A percentile compares a stretch with the other conserved stretches of the same genome.
phyloP scores from a whole-genome alignment of 2,888 invertebrate genomes.

The Scelioninae gen. 1 region DNA sequence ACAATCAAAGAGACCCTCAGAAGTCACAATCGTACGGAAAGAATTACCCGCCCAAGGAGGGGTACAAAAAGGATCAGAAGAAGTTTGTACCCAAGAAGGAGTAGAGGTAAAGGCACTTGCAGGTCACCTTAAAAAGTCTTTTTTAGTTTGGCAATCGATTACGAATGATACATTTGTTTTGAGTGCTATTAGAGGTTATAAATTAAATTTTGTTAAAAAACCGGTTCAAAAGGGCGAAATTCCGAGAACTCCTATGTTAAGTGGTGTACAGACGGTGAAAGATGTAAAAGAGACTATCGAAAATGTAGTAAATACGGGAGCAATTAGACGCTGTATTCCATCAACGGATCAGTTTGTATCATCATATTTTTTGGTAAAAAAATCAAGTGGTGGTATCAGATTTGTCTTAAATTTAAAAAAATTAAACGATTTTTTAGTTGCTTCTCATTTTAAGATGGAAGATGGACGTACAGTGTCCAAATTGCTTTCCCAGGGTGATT shows the following conservation, averaged over 20 bases:
- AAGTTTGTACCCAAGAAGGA: not conserved
- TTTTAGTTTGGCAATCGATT: not conserved
- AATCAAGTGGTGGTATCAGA: not conserved
- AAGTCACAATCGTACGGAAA: not conserved
- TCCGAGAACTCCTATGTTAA: not conserved
- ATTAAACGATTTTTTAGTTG: slow-evolving; percentile 10
- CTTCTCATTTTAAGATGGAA: too few species aligned
- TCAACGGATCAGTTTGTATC: not conserved
- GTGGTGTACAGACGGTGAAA: not conserved
- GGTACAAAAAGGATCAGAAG: not conserved
- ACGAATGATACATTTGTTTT: slow-evolving; percentile 1
- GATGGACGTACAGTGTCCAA: slow-evolving; percentile 1
- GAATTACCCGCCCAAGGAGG: not conserved
- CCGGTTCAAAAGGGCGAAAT: not conserved
- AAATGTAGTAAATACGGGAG: not conserved
- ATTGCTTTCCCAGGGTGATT: not conserved
- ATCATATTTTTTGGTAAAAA: too few species aligned
- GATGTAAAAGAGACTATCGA: not conserved
- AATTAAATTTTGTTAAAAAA: not conserved
- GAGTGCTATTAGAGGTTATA: not conserved
- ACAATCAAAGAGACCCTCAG: not conserved
- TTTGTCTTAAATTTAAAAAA: slow-evolving; percentile 14
- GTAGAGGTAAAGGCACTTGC: not conserved
- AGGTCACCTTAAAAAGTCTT: not conserved
- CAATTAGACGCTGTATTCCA: not conserved